Conservation (phyloP, 1,140 invertebrate genomes). For the Microplitis mediator region DNA sequence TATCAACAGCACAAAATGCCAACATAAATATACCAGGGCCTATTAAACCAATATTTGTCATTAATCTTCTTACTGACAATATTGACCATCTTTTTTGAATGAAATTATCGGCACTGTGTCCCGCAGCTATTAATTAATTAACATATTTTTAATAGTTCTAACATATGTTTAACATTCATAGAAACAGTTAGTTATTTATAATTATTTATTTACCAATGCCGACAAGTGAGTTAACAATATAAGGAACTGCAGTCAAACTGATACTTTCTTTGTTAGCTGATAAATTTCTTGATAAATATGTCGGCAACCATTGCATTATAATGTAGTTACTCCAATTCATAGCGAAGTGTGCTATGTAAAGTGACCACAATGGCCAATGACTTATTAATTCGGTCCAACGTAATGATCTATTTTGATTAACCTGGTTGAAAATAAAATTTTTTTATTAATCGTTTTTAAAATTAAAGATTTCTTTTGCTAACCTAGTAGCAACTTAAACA, state of each 20-base stretch:
- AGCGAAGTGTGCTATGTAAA: slow-evolving; percentile 81
- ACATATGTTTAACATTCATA: no score
- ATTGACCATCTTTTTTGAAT: slow-evolving; percentile 74
- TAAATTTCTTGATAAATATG: slow-evolving; percentile 73
- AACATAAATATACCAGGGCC: slow-evolving; percentile 77
- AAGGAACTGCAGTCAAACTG: slow-evolving; percentile 79
- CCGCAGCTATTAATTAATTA: slow-evolving; percentile 62
- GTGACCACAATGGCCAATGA: slow-evolving; percentile 78
- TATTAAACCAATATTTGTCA: slow-evolving; percentile 79
- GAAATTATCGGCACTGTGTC: slow-evolving; percentile 76
- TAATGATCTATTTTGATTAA: slow-evolving; percentile 63
- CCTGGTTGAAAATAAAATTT: slow-evolving; percentile 48
- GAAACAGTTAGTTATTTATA: neutral
- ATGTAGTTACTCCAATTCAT: slow-evolving; percentile 88
- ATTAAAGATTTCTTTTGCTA: slow-evolving; percentile 10
- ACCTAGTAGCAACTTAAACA: no score
- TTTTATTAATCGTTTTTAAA: neutral
- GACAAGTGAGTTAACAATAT: slow-evolving; percentile 77
- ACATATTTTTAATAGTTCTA: slow-evolving; percentile 27
- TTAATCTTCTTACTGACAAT: slow-evolving; percentile 74
- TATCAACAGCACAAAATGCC: slow-evolving; percentile 76
- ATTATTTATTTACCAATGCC: slow-evolving; percentile 66
- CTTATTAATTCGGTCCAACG: slow-evolving; percentile 73
- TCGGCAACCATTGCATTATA: slow-evolving; percentile 85
- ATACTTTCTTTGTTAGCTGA: slow-evolving; percentile 75